Evolutionary conservation across 2,888 invertebrate genomes (phyloP), one percentile per base, ranked within the genome.

Genomic region (Napeogenes inachia): DNA sequence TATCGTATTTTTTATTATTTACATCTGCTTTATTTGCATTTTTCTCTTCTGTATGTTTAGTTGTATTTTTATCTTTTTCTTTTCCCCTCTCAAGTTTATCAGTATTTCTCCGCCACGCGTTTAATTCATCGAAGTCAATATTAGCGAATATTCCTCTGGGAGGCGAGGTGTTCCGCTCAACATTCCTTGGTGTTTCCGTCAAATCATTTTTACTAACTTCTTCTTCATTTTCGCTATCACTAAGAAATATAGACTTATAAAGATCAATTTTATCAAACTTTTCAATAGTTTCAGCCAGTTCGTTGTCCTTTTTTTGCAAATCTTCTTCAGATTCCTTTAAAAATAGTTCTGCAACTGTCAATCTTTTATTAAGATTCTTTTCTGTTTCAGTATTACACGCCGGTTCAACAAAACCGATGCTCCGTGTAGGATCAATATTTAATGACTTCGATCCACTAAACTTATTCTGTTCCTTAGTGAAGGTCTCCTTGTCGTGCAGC

Each of bases 231-330:
- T 94, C 95, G 75, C 94, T 95, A 64, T 96, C 95, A 73, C 94
- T 94, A 35, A 95, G 91, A 78, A 98, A 98, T 73, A 98, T 96
- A 0, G 97, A 95, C 82, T 96, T 96, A 76, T 97, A 98, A 4
- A 98, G 87, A 82, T 98, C 98, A 80, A 91, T 89, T 83, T 84
- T 90, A 63, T 91, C 89, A 62, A 91, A 91, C 70, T 87, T 85
- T 21, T 89, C 81, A 62, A 91, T 91, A 0, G 91, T 86, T 57
- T 89, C 83, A 0, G 81, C 81, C 0, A 87, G 81, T 72, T 77
- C 79, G 68, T 78, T 71, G 3, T 80, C 72, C 67, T 82, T 82
- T 8, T 63, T 77, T 62, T 75, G 72, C 13, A 77, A 64, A 68
- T 77, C 81, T 59, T 82, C 82, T 70, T 89, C 89, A 0, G 87